Conservation (phyloP, 2,888 invertebrate species). For the Apamea monoglypha region DNA sequence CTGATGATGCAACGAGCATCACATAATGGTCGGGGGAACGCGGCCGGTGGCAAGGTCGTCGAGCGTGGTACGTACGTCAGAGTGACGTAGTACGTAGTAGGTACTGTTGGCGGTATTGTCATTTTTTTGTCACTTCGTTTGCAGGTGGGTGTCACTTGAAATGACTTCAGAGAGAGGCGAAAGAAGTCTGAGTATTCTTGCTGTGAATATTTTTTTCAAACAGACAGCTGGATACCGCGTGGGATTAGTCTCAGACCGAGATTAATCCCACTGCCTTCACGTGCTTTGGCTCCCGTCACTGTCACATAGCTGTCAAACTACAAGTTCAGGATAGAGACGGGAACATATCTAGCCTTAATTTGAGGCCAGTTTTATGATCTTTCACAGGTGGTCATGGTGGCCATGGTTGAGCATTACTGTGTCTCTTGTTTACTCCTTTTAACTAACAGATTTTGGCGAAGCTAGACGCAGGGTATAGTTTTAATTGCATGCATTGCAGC, state of each 20-base stretch:
- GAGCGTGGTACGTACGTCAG: constrained; percentile 64
- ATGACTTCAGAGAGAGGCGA: background rate
- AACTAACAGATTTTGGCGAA: background rate
- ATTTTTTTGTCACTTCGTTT: constrained; percentile 32
- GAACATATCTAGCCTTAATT: background rate
- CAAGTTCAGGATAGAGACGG: background rate
- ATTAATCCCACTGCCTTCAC: background rate
- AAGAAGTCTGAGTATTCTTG: background rate
- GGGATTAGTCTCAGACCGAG: background rate
- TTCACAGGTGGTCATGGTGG: background rate
- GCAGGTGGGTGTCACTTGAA: background rate
- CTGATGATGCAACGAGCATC: constrained; percentile 55
- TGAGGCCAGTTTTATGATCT: background rate
- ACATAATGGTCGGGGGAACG: constrained; percentile 41
- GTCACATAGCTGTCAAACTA: background rate
- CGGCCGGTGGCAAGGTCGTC: constrained; percentile 62
- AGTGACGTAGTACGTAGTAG: constrained; percentile 52
- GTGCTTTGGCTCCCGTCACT: background rate
- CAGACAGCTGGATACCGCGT: background rate
- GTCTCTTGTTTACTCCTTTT: background rate
- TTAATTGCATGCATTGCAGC: background rate
- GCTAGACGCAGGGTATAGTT: background rate
- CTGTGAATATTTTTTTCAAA: background rate
- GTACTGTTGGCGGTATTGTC: constrained; percentile 40
- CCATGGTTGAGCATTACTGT: background rate